Evolutionary conservation across 2,113 vertebrate species (phyloP), one percentile per base, ranked within the genome.

Genomic region (Athene cunicularia): DNA sequence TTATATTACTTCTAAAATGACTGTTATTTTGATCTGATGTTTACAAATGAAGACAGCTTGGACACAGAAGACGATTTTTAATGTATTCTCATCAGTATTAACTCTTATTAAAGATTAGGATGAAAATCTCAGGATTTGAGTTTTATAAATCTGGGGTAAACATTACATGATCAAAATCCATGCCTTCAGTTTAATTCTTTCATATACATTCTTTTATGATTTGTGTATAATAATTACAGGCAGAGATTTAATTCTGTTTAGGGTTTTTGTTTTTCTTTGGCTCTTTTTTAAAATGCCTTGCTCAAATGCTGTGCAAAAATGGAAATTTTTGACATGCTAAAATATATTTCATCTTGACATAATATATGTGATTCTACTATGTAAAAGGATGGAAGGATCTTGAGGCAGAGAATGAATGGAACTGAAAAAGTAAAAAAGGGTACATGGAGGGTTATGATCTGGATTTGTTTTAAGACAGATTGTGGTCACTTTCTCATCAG

Each of bases 41-140:
- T 95, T 79, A 26, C 2, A 2, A 21, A 64, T 62, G 49, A 72
- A 63, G 71, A 53, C 30, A 94, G 58, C 53, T 66, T 91, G 63
- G 32, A 20, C 32, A 37, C 6, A 35, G 33, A 92, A 90, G 32
- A 37, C 6, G 19, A 33, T 73, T 76, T 63, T 45, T 50, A 60
- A 81, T 91, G 22, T 49, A 28, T 28, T 86, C 50, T 77, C 63
- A 66, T 55, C 55, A 27, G 56, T 79, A 93, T 64, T 87, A 95
- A 85, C 35, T 86, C 26, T 60, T 86, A 75, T 8, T 64, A 73
- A 95, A 96, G 94, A 95, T 95, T 93, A 95, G 35, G 52, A 64
- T 68, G 88, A 60, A 96, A 95, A 95, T 89, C 80, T 88, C 86
- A 81, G 94, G 94, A 92, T 95, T 95, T 95, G 80, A 87, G 70